Conservation (phyloP, 2,113 vertebrate species). For the Apistogramma diplotaenia region DNA sequence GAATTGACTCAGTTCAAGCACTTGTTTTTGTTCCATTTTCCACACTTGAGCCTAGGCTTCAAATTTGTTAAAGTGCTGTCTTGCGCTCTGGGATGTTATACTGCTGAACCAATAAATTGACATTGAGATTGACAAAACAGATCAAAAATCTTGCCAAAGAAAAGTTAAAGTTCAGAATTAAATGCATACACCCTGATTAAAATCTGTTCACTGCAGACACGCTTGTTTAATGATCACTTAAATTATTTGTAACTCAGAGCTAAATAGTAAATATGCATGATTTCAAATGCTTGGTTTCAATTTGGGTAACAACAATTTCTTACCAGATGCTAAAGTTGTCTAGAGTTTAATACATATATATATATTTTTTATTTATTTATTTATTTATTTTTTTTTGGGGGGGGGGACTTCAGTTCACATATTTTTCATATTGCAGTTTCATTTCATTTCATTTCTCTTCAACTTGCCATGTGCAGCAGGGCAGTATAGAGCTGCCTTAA, state of each 20-base stretch:
- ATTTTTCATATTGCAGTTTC: conserved; percentile 4
- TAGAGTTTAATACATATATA: no score
- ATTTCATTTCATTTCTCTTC: background rate
- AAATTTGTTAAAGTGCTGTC: background rate
- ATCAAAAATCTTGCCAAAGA: background rate
- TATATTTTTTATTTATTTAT: no score
- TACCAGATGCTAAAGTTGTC: no score
- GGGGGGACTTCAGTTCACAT: background rate
- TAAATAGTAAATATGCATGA: background rate
- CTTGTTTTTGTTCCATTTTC: background rate
- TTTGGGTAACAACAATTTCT: no score
- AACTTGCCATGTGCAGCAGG: background rate
- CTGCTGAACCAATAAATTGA: background rate
- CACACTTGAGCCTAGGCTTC: background rate
- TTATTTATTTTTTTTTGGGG: background rate
- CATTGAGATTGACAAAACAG: background rate
- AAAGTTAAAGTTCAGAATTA: background rate
- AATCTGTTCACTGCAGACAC: no score
- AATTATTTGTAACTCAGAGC: no score
- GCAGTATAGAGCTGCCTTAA: conserved; percentile 7
- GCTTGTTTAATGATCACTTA: background rate
- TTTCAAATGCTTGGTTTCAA: background rate
- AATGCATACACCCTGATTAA: rapidly evolving
- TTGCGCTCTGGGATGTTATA: background rate
- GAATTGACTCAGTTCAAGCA: background rate